Evolutionary conservation across 2,888 invertebrate species (phyloP), one percentile per base, ranked within the genome.

Genomic region (Andrena flavipes): DNA sequence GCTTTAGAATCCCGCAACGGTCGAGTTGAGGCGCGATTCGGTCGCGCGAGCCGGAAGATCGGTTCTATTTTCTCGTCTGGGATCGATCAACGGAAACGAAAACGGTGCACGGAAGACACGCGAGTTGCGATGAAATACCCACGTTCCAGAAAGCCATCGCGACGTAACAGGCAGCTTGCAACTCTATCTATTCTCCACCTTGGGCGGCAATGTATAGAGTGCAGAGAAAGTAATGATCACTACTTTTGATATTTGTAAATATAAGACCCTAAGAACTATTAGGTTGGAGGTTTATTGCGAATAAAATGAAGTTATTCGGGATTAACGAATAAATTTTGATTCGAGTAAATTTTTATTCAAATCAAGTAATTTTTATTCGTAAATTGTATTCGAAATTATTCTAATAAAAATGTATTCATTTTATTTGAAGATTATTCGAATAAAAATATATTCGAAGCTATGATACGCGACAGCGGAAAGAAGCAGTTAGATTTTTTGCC

Each of bases 1-100:
- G 49, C 26, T 56, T 54, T 67, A 48, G 68, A 69, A 67, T 49
- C 49, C 72, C 64, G 80, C 30, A 29, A 78, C 63, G 72, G 64
- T 78, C 65, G 65, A 83, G 63, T 54, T 68, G 71, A 70, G 48
- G 70, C 48, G 74, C 84, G 80, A 76, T 85, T 85, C 73, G 80
- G 56, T 81, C 76, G 67, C 62, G 33, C 72, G 62, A 70, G 60
- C 60, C 75, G 68, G 68, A 80, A 78, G 63, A 84, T 84, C 73
- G 64, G 48, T 60, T 62, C 49, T 71, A 78, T 74, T 86, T 76
- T 65, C 84, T 70, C 64, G 60, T 69, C 72, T 60, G 65, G 49
- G 59, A 65, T 70, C 73, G 72, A 64, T 82, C 72, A 63, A 82
- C 76, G 69, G 30, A 67, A 77, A 51, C 76, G 69, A 26, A 67